Conservation (phyloP, 1,140 invertebrate genomes). For the Heliconius nattereri region DNA sequence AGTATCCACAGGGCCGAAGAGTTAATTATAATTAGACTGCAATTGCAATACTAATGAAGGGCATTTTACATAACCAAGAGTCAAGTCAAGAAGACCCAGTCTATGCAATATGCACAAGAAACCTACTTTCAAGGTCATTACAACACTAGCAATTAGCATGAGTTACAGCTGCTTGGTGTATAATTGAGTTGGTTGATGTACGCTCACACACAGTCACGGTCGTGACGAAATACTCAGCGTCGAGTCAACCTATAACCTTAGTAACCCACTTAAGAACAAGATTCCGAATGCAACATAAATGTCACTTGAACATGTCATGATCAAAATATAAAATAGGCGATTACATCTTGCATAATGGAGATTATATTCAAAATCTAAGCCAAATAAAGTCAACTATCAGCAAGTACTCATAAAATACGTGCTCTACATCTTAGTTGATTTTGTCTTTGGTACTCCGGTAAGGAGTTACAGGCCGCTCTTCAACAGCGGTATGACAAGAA, state of each 20-base stretch:
- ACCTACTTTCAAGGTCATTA: constrained; percentile 41
- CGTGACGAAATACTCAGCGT: constrained; percentile 30
- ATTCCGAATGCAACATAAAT: constrained; percentile 16
- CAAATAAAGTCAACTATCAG: background rate
- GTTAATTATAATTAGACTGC: constrained; percentile 9
- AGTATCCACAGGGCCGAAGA: background rate
- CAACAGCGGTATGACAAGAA: no score
- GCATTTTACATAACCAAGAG: constrained; percentile 30
- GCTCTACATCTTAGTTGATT: background rate
- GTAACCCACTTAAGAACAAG: constrained; percentile 33
- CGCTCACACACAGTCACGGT: constrained; percentile 29
- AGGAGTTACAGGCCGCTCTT: no score
- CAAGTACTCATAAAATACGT: background rate
- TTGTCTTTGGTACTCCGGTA: background rate
- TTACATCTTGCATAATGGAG: background rate
- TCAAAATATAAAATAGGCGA: background rate
- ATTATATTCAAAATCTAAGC: no score
- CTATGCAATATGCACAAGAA: constrained; percentile 32
- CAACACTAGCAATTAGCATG: constrained; percentile 46
- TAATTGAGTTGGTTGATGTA: constrained; percentile 18
- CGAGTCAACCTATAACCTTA: constrained; percentile 33
- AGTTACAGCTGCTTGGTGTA: constrained; percentile 39
- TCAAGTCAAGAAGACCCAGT: constrained; percentile 4
- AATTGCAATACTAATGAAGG: constrained; percentile 24
- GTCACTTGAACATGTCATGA: constrained; percentile 1